A percentile compares a stretch with the other conserved stretches of the same genome.
Conservation (phyloP, 2,113 vertebrate genomes). For the Pedetes capensis region DNA sequence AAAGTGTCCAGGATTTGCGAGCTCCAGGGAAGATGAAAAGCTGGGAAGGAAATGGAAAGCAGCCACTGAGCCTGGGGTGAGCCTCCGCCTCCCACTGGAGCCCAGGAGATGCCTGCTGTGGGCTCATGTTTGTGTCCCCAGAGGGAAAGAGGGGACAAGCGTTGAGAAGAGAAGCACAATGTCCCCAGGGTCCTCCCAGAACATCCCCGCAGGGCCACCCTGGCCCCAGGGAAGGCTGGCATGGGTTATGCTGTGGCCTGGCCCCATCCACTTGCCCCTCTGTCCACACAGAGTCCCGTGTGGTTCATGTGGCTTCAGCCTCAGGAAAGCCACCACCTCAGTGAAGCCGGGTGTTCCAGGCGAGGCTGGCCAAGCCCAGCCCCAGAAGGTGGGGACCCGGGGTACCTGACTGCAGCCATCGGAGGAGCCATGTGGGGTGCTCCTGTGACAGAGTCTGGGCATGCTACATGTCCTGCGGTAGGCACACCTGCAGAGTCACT, state of each 20-base stretch:
- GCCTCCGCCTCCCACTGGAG: no score
- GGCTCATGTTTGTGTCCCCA: not conserved
- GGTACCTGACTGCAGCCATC: fast-evolving
- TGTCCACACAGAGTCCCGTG: not conserved
- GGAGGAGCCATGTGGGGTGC: fast-evolving
- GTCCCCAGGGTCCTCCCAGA: not conserved
- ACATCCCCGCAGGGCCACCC: fast-evolving
- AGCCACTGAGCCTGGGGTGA: not conserved
- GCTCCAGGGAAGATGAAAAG: not conserved
- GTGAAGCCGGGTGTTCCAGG: not conserved
- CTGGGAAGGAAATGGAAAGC: not conserved
- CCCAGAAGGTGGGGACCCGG: fast-evolving
- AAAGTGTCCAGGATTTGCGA: not conserved
- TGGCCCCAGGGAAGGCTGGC: not conserved
- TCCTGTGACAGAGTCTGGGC: not conserved
- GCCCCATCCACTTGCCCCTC: no score
- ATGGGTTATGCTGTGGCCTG: not conserved
- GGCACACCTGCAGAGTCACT: not conserved
- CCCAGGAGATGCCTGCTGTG: no score
- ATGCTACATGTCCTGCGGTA: fast-evolving
- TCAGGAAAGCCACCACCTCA: not conserved
- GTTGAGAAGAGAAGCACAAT: not conserved
- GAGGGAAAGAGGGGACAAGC: no score
- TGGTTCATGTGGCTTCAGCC: no score
- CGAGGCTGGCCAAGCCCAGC: not conserved